Conservation (phyloP, 2,797 vertebrate genomes). For the Tragopan temminckii region DNA sequence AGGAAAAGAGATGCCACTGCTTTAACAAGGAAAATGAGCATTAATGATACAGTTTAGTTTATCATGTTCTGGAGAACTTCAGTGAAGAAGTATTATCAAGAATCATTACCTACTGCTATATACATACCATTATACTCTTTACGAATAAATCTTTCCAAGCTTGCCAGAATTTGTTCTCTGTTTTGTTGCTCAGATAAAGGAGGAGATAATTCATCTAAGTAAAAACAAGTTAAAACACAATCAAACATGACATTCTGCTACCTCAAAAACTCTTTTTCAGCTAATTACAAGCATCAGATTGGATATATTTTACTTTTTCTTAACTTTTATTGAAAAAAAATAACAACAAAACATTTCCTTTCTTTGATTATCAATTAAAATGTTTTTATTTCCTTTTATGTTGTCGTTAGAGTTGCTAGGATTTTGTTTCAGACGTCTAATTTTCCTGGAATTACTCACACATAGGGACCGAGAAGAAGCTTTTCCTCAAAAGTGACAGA, state of each 20-base stretch:
- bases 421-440: background rate
- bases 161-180: slow-evolving; percentile 93
- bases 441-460: background rate
- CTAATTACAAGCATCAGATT: background rate
- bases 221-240: slow-evolving; percentile 56
- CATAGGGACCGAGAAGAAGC: background rate
- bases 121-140: slow-evolving; percentile 96
- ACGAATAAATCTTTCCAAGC: slow-evolving; percentile 95
- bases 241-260: slow-evolving; percentile 12
- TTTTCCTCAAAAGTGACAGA: background rate
- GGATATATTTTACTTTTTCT: background rate
- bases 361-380: background rate
- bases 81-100: background rate
- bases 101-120: slow-evolving; percentile 40
- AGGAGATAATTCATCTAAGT: slow-evolving; percentile 91
- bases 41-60: background rate
- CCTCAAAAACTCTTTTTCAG: background rate
- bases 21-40: background rate
- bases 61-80: background rate
- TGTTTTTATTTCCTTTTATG: background rate
- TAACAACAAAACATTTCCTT: background rate
- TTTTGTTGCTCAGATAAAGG: slow-evolving; percentile 92
- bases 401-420: background rate
- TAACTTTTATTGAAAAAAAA: background rate
- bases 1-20: background rate